phyloP scores from a whole-genome alignment of 2,888 invertebrate species.

The Drosophila flavopinicola region DNA sequence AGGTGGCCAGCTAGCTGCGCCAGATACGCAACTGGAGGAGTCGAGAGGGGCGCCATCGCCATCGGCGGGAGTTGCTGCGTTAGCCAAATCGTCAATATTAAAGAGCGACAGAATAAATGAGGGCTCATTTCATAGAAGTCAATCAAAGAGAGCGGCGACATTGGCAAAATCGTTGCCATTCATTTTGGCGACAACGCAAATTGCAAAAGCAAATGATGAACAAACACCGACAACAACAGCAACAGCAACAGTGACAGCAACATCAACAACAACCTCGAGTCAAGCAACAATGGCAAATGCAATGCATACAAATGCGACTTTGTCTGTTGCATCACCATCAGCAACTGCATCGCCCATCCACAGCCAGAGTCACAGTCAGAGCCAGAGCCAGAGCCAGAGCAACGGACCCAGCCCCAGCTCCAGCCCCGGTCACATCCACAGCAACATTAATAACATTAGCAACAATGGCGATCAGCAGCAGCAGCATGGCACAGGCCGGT shows the following conservation, averaged over 20 bases:
- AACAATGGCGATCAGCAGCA: constrained; percentile 56
- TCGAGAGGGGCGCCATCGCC: constrained; percentile 6
- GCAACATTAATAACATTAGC: constrained; percentile 60
- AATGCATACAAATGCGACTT: constrained; percentile 37
- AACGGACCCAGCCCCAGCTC: no score
- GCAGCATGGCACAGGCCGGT: constrained; percentile 35
- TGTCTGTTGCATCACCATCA: constrained; percentile 30
- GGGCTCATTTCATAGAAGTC: constrained; percentile 73
- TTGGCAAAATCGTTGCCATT: constrained; percentile 62
- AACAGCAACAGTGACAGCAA: constrained; percentile 11
- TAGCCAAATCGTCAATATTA: constrained; percentile 57
- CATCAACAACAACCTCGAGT: constrained; percentile 35
- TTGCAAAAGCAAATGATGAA: constrained; percentile 49
- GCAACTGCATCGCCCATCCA: constrained; percentile 31
- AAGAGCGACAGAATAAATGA: constrained; percentile 75
- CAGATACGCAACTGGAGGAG: constrained; percentile 1
- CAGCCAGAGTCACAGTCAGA: constrained; percentile 46
- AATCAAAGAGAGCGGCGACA: constrained; percentile 68
- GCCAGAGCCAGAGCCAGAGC: no score
- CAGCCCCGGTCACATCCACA: no score
- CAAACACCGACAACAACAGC: constrained; percentile 26
- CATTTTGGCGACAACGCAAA: constrained; percentile 63
- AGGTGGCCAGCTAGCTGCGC: constrained; percentile 35
- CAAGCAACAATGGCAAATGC: constrained; percentile 26
- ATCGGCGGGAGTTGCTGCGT: neutral